Evolutionary conservation across 2,888 invertebrate genomes (phyloP).

Genomic region (Dexiosoma caninum): DNA sequence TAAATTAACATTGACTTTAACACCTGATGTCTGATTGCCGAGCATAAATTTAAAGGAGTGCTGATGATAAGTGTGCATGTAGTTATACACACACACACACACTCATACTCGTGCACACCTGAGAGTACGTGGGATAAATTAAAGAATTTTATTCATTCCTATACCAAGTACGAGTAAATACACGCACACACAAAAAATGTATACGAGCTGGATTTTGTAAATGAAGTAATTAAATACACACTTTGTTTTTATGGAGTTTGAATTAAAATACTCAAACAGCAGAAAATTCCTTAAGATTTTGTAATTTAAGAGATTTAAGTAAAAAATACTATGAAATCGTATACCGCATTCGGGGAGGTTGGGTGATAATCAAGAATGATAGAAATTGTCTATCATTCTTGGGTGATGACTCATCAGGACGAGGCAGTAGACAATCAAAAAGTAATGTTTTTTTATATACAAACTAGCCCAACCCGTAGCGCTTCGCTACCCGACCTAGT

Average conservation of each 20-base stretch:
- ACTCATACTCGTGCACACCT: too few relatives aligned
- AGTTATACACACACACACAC: too few relatives aligned
- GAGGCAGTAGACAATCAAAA: too few relatives aligned
- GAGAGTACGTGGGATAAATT: background rate
- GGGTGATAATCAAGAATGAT: too few relatives aligned
- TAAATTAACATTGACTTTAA: constrained; percentile 44
- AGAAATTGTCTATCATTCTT: too few relatives aligned
- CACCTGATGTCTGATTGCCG: constrained; percentile 34
- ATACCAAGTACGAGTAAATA: background rate
- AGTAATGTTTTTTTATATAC: too few relatives aligned
- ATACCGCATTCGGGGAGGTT: too few relatives aligned
- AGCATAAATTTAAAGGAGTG: background rate
- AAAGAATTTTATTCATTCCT: background rate
- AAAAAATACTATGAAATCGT: too few relatives aligned
- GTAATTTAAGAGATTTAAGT: background rate
- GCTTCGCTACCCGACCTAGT: too few relatives aligned
- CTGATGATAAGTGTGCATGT: background rate
- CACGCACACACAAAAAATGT: background rate
- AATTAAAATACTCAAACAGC: background rate
- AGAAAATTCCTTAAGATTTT: background rate
- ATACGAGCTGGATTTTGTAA: background rate
- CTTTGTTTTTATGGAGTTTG: background rate
- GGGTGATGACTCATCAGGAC: too few relatives aligned
- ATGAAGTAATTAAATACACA: constrained; percentile 14
- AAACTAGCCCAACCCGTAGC: too few relatives aligned